Evolutionary conservation across 2,113 vertebrate species (phyloP), one percentile per base, ranked within the genome.

Genomic region (Podarcis raffonei): DNA sequence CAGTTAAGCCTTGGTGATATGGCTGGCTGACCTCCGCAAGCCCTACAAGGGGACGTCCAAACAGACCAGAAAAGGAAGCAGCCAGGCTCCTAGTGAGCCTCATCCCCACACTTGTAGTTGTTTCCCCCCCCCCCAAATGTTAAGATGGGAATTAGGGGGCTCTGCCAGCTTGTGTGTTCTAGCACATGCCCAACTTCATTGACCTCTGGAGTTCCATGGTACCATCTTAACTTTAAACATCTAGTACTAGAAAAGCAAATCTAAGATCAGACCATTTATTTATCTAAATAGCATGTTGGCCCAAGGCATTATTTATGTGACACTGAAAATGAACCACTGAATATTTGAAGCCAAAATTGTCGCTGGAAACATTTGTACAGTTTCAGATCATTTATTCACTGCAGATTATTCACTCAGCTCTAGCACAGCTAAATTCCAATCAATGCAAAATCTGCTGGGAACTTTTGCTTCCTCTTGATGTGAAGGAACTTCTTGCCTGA

Each of bases 401-500:
- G 37, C 84, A 53, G n/a, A 6, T 62, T 30, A 27, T 87, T 87
- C 85, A 65, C 53, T 78, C 39, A 75, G 20, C 6, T 78, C 27
- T 30, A 9, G 4, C 68, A 11, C 48, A 69, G 82, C 2, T 84
- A 71, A 86, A n/a, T 48, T 53, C 5, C 3, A 22, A 2, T 2
- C 62, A 37, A n/a, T 59, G 30, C 53, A 80, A 91, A 85, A 59
- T 15, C 27, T 83, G 39, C 35, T n/a, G 74, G 1, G 1, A 80
- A 23, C 13, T 93, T 92, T 88, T 39, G 3, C 37, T n/a, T 72
- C 11, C 87, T 88, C 20, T 75, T 68, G 1, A 59, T 80, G 78
- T 77, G 71, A 90, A 95, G 87, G 92, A 90, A 95, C 94, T 90
- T 93, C 91, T 92, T 91, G 84, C 42, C 37, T 62, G 85, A 42